Evolutionary conservation across 2,888 invertebrate genomes (phyloP).

Genomic region (Orchestes rusci): DNA sequence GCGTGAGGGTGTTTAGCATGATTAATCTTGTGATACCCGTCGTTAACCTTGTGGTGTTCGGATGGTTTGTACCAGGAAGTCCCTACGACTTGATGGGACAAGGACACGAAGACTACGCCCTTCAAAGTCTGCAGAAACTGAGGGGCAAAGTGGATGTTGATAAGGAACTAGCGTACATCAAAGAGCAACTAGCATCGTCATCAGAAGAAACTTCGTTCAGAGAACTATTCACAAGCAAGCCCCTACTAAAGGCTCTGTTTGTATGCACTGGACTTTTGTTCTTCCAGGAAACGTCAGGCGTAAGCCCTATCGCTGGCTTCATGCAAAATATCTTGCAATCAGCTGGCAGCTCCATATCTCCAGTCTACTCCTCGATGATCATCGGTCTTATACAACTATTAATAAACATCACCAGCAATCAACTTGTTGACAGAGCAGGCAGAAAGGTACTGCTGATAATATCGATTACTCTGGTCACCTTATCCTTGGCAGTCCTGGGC

Average conservation of each 20-base stretch:
- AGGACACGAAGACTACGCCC: conserved; percentile 53
- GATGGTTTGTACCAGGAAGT: conserved; percentile 32
- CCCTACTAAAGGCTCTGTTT: conserved; percentile 49
- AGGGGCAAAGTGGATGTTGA: conserved; percentile 17
- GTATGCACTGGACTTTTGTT: conserved; percentile 70
- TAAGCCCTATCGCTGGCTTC: conserved; percentile 74
- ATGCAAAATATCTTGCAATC: conserved; percentile 63
- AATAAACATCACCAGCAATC: conserved; percentile 58
- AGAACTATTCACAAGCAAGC: conserved; percentile 16
- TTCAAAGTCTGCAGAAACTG: conserved; percentile 42
- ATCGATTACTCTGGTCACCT: conserved; percentile 57
- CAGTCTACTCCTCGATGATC: conserved; percentile 62
- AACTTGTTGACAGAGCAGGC: conserved; percentile 68
- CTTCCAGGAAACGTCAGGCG: conserved; percentile 72
- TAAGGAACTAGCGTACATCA: conserved; percentile 11
- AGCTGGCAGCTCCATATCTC: conserved; percentile 55
- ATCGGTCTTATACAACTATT: conserved; percentile 71
- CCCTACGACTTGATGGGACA: conserved; percentile 34
- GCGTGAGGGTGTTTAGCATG: too few species aligned
- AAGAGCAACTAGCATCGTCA: neutral
- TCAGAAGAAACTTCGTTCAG: too few species aligned
- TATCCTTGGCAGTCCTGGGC: conserved; percentile 41
- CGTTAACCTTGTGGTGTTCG: too few species aligned
- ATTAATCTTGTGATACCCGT: too few species aligned
- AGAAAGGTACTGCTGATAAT: conserved; percentile 55